Base-by-base conservation (phyloP, 2,888 invertebrate species). In the Selenia dentaria region DNA sequence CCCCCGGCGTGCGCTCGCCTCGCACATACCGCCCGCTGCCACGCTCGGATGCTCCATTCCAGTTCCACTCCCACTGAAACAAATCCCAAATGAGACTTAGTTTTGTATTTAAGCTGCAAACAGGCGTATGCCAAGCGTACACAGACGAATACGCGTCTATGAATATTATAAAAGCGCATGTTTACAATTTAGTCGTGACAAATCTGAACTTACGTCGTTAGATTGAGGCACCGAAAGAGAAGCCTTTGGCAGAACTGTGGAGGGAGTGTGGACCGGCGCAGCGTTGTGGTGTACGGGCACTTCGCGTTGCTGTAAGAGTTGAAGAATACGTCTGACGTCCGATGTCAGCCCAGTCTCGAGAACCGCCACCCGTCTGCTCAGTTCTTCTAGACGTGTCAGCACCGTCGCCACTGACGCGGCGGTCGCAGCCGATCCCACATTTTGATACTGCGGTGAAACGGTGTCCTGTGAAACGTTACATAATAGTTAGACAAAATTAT, bases 271-370 rank as follows among this genome's bases (percentile, higher is more conserved):
- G 11, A 75, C 83, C 13, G 72, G 74, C 38, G 71, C 82, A 43
- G 65, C 48, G 50, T 70, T 79, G 52, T 79, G 78, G 14, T 73
- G 74, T 8, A 62, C 36, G 10, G 61, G 47, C 27, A 35, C 59
- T 13, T 87, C 86, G 9, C 86, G 79, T 9, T 92, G 88, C 67
- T 94, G 93, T 45, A 95, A 82, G 56, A 95, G 78, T 37, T 91
- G 91, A 65, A 96, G 84, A 52, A 96, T 96, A 54, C 93, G 91
- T 57, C 94, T 93, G 59, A 96, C 94, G 72, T 96, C 96, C 5
- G 93, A 87, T 12, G 94, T 94, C 65, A 96, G 92, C 22, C 94
- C 94, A 51, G 92, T 92, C 75, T 96, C 96, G 64, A 96, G 83
- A 35, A 93, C 91, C 32, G 94, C 93, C 57, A 96, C 92, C 59